Conservation (phyloP, 2,888 invertebrate genomes). For the Athalia rosae region DNA sequence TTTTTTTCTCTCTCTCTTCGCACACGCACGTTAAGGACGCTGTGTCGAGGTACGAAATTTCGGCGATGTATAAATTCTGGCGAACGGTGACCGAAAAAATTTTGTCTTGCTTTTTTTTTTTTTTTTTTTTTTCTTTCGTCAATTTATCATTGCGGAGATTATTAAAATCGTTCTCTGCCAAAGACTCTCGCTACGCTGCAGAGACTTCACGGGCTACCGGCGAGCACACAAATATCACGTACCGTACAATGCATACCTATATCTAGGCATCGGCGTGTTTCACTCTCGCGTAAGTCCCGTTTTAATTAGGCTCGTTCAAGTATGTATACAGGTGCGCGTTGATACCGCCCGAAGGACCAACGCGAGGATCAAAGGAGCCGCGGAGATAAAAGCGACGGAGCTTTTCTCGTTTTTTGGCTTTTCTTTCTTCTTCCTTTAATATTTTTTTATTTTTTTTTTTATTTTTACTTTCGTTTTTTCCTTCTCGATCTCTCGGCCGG, state of each 20-base stretch:
- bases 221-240: too few species aligned
- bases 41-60: too few species aligned
- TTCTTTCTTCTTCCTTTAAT: neutral
- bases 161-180: neutral
- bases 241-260: neutral
- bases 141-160: neutral
- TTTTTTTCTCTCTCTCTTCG: too few species aligned
- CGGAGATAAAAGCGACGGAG: conserved; percentile 25
- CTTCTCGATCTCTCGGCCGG: conserved; percentile 7
- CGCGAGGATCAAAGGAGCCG: conserved; percentile 36
- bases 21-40: too few species aligned
- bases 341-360: conserved; percentile 42
- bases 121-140: neutral
- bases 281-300: neutral
- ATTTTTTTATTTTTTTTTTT: conserved; percentile 39
- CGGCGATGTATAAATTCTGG: too few species aligned
- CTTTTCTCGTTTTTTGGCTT: neutral
- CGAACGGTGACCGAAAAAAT: too few species aligned
- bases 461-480: conserved; percentile 45
- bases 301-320: conserved; percentile 38
- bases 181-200: too few species aligned
- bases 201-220: too few species aligned
- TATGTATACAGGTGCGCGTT: conserved; percentile 23
- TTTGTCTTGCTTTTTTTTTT: neutral
- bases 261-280: conserved; percentile 1